Percentiles rank a stretch among this genome's conserved stretches.
Evolutionary conservation across 2,113 vertebrate species (phyloP).

Genomic region (Misgurnus mizolepis): DNA sequence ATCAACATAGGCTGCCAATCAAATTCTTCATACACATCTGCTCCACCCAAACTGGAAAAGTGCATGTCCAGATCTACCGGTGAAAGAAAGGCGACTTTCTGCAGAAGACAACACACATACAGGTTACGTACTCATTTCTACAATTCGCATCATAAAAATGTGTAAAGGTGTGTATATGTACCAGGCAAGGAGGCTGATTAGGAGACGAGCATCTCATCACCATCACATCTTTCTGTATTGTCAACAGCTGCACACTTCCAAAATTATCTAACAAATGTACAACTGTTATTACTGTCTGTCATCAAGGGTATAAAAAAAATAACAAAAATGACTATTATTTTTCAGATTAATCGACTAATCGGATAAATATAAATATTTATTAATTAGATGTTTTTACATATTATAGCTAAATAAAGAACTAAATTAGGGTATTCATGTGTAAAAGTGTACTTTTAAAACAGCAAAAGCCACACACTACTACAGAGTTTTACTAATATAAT

Average conservation of each 20-base stretch:
- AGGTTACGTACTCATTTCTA: neutral
- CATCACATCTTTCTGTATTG: constrained; percentile 75
- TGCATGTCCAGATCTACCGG: constrained; percentile 55
- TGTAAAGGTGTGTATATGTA: constrained; percentile 31
- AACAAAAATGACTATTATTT: too few relatives aligned
- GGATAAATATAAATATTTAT: too few relatives aligned
- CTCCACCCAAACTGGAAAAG: constrained; percentile 71
- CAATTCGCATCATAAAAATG: neutral
- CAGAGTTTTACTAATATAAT: too few relatives aligned
- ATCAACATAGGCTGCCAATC: constrained; percentile 75
- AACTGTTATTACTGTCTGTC: neutral
- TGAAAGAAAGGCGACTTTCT: constrained; percentile 76
- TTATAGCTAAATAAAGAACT: too few relatives aligned
- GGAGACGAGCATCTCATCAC: constrained; percentile 78
- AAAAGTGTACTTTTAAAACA: too few relatives aligned
- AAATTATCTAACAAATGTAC: constrained; percentile 51
- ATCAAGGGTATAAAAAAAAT: neutral
- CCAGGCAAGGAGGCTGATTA: constrained; percentile 63
- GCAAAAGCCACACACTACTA: too few relatives aligned
- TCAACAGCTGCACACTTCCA: constrained; percentile 75
- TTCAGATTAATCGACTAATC: too few relatives aligned
- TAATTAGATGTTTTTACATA: too few relatives aligned
- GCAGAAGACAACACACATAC: constrained; percentile 19
- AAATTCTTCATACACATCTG: constrained; percentile 66
- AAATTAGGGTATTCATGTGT: too few relatives aligned